These are phyloP conservation scores for Rhynchopsitta pachyrhyncha DNA, from an alignment of 2,113 vertebrate genomes.

Conservation along the genomic window DNA sequence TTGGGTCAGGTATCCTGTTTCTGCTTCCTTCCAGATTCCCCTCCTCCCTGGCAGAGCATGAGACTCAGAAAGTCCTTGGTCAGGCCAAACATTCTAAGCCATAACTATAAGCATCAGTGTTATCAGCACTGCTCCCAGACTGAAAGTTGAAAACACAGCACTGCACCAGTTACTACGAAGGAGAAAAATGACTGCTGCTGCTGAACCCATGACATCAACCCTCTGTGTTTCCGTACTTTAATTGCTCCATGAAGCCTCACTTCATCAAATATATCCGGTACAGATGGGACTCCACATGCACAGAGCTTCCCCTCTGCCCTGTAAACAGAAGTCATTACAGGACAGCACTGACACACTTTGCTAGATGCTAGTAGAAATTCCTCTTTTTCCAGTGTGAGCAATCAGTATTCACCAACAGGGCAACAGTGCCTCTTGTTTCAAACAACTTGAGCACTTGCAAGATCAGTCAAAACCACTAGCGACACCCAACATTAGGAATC, in stretches of 20 bases:
- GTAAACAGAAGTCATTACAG: not conserved
- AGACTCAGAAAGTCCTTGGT: too few relatives aligned
- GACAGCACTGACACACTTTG: not conserved
- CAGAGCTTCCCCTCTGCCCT: not conserved
- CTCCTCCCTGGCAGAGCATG: too few relatives aligned
- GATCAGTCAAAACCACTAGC: not conserved
- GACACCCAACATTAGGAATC: not conserved
- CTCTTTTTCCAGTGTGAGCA: not conserved
- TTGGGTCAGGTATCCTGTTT: too few relatives aligned
- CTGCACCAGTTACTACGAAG: too few relatives aligned
- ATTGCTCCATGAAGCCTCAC: not conserved
- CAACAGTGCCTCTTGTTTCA: not conserved
- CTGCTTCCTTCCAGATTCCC: too few relatives aligned
- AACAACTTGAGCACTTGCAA: not conserved
- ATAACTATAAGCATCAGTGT: too few relatives aligned
- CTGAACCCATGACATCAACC: not conserved
- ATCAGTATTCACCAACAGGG: not conserved
- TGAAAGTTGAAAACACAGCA: too few relatives aligned
- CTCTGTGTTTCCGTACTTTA: accelerated
- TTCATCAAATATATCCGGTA: not conserved
- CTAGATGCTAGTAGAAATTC: not conserved
- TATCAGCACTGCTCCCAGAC: too few relatives aligned
- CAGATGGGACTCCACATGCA: not conserved
- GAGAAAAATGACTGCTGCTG: too few relatives aligned
- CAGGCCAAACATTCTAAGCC: too few relatives aligned